Evolutionary conservation across 2,888 invertebrate species (phyloP).

Genomic region (Sesamia inferens): DNA sequence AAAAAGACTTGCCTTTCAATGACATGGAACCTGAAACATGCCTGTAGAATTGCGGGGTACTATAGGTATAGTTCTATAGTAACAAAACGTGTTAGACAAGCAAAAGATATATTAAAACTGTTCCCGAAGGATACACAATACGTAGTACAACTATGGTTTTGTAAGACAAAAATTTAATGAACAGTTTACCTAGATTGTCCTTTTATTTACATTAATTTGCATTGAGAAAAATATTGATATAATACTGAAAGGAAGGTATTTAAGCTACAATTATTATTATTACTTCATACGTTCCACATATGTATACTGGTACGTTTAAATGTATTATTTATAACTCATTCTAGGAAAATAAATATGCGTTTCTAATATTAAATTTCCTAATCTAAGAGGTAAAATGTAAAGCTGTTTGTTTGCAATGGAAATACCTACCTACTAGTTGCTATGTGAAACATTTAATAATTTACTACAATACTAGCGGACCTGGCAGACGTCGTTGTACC

Average conservation of each 20-base stretch:
- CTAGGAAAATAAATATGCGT: constrained; percentile 30
- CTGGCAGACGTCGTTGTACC: too few species aligned
- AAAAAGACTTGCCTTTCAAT: not conserved
- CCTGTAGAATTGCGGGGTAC: not conserved
- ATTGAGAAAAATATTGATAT: not conserved
- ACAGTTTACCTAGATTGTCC: not conserved
- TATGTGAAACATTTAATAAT: not conserved
- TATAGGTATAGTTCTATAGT: not conserved
- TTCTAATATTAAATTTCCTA: constrained; percentile 12
- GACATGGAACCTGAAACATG: not conserved
- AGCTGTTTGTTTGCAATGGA: constrained; percentile 3
- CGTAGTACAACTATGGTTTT: too few species aligned
- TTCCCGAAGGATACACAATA: not conserved
- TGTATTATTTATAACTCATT: constrained; percentile 2
- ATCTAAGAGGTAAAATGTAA: constrained; percentile 36
- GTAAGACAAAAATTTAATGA: not conserved
- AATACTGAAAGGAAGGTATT: not conserved
- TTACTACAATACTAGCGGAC: not conserved
- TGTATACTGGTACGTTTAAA: not conserved
- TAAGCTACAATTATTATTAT: not conserved
- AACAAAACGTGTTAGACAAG: not conserved
- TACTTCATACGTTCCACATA: not conserved
- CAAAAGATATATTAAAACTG: not conserved
- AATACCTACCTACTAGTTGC: constrained; percentile 21
- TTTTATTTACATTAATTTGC: too few species aligned